These are phyloP conservation scores for Calcarius lapponicus DNA, from an alignment of 2,797 vertebrate species.

Conservation along the genomic window DNA sequence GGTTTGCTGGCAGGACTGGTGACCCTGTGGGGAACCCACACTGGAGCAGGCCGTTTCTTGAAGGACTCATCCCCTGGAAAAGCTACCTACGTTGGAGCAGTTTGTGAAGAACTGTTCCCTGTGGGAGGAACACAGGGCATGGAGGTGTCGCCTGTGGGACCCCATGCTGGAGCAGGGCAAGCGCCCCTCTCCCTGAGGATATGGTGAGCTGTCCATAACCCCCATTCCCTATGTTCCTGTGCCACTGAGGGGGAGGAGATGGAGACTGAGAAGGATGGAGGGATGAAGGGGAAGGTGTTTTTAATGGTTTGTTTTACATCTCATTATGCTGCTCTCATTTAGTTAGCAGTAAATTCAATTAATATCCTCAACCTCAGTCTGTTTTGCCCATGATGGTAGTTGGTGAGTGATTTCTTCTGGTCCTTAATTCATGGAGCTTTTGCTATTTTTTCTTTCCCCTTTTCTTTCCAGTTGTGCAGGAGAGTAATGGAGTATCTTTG, in stretches of 20 bases:
- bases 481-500: not conserved
- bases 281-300: not conserved
- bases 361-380: not conserved
- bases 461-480: not conserved
- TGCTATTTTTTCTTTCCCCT: not conserved
- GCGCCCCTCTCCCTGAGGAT: not conserved
- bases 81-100: accelerated
- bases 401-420: not conserved
- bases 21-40: not conserved
- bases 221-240: not conserved
- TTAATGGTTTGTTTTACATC: not conserved
- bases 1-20: not conserved
- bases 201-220: not conserved
- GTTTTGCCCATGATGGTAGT: not conserved
- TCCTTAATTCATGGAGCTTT: not conserved
- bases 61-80: not conserved
- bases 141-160: not conserved
- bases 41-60: not conserved
- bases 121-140: not conserved
- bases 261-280: not conserved
- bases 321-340: not conserved
- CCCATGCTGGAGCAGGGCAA: not conserved
- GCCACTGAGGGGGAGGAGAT: too few relatives aligned
- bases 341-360: not conserved
- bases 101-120: not conserved